These are phyloP conservation scores for Andricus curvator DNA, from an alignment of 2,888 invertebrate genomes.

Conservation along the genomic window DNA sequence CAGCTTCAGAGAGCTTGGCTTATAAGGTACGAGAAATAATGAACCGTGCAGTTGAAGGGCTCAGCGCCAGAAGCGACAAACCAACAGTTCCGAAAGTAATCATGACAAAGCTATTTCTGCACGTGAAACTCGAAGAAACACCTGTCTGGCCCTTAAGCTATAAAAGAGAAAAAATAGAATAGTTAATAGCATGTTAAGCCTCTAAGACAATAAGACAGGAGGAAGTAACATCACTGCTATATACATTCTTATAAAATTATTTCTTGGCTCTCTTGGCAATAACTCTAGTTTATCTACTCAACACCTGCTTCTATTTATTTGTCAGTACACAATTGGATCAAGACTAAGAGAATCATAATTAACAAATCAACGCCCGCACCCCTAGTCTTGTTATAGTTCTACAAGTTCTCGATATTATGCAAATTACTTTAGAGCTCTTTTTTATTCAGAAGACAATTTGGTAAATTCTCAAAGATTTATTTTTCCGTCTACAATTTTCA, in stretches of 20 bases:
- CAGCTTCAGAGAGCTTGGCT: background rate
- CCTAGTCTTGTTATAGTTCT: background rate
- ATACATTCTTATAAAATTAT: background rate
- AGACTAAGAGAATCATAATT: background rate
- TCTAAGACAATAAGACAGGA: background rate
- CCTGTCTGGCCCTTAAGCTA: slow-evolving; percentile 10
- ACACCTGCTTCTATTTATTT: background rate
- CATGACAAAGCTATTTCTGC: slow-evolving; percentile 36
- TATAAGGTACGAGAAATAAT: slow-evolving; percentile 21
- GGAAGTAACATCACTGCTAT: background rate
- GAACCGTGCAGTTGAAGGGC: slow-evolving; percentile 21
- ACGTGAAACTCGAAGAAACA: slow-evolving; percentile 25
- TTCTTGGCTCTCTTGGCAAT: background rate
- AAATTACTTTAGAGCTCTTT: too few relatives aligned
- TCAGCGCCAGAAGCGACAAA: slow-evolving; percentile 34
- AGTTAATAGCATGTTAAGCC: slow-evolving; percentile 14
- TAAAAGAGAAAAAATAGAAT: slow-evolving; percentile 23
- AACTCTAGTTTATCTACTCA: background rate
- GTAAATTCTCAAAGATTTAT: background rate
- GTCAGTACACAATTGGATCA: background rate
- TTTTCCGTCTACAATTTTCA: background rate
- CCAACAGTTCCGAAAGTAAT: slow-evolving; percentile 33
- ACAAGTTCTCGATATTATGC: background rate
- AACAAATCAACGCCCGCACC: background rate
- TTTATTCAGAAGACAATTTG: too few relatives aligned